A percentile compares a stretch with the other conserved stretches of the same genome.
These are phyloP conservation scores for Heliothis virescens DNA, from an alignment of 1,140 invertebrate genomes.

Conservation along the genomic window DNA sequence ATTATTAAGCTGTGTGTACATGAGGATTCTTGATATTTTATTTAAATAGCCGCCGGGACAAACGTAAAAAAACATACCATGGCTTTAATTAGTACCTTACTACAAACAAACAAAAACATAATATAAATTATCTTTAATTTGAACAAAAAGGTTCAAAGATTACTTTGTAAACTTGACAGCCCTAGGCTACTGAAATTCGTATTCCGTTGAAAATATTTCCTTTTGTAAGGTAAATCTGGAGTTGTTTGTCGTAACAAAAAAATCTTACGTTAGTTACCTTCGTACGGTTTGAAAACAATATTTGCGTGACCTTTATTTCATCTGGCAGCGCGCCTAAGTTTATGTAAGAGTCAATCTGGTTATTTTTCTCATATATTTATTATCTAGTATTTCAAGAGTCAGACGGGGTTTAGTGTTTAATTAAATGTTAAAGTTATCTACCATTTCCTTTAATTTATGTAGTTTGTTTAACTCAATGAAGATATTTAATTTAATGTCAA, in stretches of 20 bases:
- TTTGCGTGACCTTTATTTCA: slow-evolving; percentile 40
- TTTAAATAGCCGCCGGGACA: not conserved
- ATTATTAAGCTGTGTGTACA: slow-evolving; percentile 15
- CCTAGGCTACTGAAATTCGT: slow-evolving; percentile 5
- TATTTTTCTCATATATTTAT: slow-evolving; percentile 5
- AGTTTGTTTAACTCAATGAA: slow-evolving; percentile 1
- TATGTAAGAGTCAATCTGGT: slow-evolving; percentile 38
- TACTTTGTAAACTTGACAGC: slow-evolving; percentile 14
- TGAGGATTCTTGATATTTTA: not conserved
- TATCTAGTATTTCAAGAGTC: not conserved
- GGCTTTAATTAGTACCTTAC: no score
- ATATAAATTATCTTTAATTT: slow-evolving; percentile 1
- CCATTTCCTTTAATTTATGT: no score
- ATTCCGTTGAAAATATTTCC: not conserved
- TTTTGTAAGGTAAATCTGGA: slow-evolving; percentile 6
- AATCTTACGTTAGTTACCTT: not conserved
- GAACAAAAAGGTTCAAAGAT: not conserved
- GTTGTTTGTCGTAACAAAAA: slow-evolving; percentile 15
- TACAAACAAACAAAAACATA: slow-evolving; percentile 1
- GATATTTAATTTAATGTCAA: not conserved
- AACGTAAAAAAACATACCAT: no score
- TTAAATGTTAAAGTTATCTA: no score
- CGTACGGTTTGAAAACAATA: slow-evolving; percentile 30
- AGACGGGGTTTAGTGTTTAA: not conserved
- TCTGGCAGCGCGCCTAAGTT: slow-evolving; percentile 29